Evolutionary conservation across 2,113 vertebrate genomes (phyloP).

Genomic region (Colius striatus): DNA sequence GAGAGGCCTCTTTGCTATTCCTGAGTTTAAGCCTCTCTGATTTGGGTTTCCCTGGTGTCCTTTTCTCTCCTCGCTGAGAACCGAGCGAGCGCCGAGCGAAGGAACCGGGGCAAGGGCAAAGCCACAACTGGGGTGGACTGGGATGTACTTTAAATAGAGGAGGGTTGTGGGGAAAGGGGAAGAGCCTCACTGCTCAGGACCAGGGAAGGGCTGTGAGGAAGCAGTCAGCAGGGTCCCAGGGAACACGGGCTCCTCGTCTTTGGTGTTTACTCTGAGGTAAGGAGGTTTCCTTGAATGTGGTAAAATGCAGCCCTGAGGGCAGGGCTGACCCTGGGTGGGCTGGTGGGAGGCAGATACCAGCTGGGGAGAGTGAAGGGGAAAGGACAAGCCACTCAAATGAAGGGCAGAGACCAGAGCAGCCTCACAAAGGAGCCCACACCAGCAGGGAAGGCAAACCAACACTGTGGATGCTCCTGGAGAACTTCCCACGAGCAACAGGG

Average conservation of each 20-base stretch:
- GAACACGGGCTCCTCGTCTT: neutral
- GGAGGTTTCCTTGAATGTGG: neutral
- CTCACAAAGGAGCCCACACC: accelerated
- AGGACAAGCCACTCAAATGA: neutral
- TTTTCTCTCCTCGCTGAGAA: neutral
- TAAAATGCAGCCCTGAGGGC: accelerated
- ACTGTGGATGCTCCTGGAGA: accelerated
- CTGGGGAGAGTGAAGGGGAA: neutral
- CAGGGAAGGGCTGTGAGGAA: neutral
- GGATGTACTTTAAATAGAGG: neutral
- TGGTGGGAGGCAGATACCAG: neutral
- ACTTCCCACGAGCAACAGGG: neutral
- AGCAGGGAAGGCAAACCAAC: neutral
- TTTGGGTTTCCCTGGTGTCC: neutral
- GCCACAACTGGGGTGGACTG: neutral
- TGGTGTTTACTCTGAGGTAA: conserved; percentile 55
- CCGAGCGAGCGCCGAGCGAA: neutral
- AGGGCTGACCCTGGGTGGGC: neutral
- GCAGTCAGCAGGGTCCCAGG: neutral
- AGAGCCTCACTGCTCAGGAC: neutral
- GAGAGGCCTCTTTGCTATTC: conserved; percentile 27
- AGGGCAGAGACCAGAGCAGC: neutral
- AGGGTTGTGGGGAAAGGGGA: neutral
- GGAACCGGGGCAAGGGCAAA: accelerated
- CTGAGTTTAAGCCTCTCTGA: conserved; percentile 64